Base-by-base conservation (phyloP, 1,140 invertebrate species). In the Leptinotarsa undecemlineata region DNA sequence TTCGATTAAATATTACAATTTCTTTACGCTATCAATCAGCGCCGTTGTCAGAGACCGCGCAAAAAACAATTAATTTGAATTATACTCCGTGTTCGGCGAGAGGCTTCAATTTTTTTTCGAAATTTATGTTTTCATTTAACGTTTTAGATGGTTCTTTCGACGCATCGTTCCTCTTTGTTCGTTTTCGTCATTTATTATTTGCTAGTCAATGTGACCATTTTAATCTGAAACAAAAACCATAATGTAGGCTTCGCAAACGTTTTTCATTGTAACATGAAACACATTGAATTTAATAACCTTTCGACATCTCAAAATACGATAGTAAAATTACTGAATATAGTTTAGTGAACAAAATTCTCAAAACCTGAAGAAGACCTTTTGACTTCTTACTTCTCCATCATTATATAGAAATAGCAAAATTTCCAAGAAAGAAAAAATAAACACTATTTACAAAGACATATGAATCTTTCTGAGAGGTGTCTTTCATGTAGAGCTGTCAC, bases 1-100 rank as follows among this genome's bases (percentile, higher is more conserved):
- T 67, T 67, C 64, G 64, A 67, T 67, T 67, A 67, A 67, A 67
- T 67, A 67, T 67, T 67, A 67, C 64, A 67, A 67, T 67, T 67
- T 67, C 64, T 67, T 67, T 42, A 26, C 64, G 64, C 64, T 42
- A 67, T 67, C 64, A 67, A 67, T 67, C 64, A 67, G 64, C 8
- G 17, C 64, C 26, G 64, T 67, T 67, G 64, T 67, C 64, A 67
- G 64, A 42, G 19, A n/a, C 64, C 64, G 64, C 14, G 64, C 64
- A 57, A 67, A 67, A 67, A 67, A 67, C 64, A 67, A 67, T 67
- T 67, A 33, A 67, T 67, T 67, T 67, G 64, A 67, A 42, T 67
- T 67, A 67, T 67, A 67, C 17, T 23, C 64, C 64, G 20, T 26
- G 64, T 42, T 42, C 23, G 26, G 23, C 17, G 19, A 17, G 64